phyloP scores from a whole-genome alignment of 1,140 invertebrate genomes.

The Dendrolimus kikuchii region DNA sequence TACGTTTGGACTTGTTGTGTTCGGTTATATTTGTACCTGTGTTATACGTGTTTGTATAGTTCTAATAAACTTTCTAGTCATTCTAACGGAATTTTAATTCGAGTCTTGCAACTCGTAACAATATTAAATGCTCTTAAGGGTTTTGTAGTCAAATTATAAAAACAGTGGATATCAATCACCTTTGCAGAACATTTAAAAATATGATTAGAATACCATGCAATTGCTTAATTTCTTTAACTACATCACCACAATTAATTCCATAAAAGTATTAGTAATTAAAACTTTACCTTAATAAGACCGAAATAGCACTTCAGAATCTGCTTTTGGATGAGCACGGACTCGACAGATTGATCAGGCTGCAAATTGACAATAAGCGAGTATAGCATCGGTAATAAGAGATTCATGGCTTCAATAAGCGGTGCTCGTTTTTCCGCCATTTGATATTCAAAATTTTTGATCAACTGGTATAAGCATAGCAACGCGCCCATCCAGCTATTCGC shows the following conservation, averaged over 20 bases:
- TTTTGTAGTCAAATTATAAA: no score
- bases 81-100: no score
- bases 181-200: no score
- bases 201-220: no score
- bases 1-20: no score
- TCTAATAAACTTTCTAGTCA: no score
- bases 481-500: slow-evolving; percentile 92
- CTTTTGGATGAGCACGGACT: slow-evolving; percentile 94
- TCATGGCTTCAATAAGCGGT: slow-evolving; percentile 96
- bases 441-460: slow-evolving; percentile 98
- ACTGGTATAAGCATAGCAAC: slow-evolving; percentile 91
- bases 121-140: no score
- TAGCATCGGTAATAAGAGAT: slow-evolving; percentile 91
- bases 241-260: neutral
- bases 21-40: no score
- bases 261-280: neutral
- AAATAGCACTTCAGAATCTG: slow-evolving; percentile 98
- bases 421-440: slow-evolving; percentile 90
- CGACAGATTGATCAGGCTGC: slow-evolving; percentile 87
- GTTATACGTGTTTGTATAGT: no score
- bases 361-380: slow-evolving; percentile 89
- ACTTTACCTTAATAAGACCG: slow-evolving; percentile 87
- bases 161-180: no score
- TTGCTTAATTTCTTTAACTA: no score
- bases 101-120: no score